Evolutionary conservation across 2,113 vertebrate genomes (phyloP).

Genomic region (Colistium nudipinnis): DNA sequence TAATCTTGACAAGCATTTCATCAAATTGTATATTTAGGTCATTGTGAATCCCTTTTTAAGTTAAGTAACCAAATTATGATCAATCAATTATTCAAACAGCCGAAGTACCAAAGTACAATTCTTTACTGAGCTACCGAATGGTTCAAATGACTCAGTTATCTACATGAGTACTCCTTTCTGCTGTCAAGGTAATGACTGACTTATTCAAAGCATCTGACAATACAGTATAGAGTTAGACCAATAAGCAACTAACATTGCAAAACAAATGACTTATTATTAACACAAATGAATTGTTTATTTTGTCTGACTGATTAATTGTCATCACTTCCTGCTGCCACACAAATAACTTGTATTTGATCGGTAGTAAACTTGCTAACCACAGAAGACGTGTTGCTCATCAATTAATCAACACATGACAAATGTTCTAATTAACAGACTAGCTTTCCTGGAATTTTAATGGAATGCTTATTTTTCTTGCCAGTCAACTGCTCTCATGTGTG

Average conservation of each 20-base stretch:
- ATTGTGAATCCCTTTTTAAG: background rate
- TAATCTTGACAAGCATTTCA: background rate
- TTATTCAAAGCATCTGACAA: background rate
- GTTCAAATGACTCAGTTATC: background rate
- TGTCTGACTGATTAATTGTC: too few relatives aligned
- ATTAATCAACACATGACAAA: background rate
- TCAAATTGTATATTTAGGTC: background rate
- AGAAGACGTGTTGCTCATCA: background rate
- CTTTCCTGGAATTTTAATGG: background rate
- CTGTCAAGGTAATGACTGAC: too few relatives aligned
- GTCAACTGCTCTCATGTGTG: background rate
- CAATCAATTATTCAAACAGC: background rate
- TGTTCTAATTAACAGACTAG: too few relatives aligned
- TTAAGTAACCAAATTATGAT: background rate
- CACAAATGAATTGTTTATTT: background rate
- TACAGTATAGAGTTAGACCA: background rate
- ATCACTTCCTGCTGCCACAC: too few relatives aligned
- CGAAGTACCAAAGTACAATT: background rate
- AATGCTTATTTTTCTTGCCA: background rate
- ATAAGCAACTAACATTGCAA: background rate
- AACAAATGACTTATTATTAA: background rate
- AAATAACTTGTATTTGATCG: background rate
- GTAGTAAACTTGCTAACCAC: too few relatives aligned
- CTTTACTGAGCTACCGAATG: background rate
- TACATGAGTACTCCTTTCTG: background rate